Base-by-base conservation (phyloP, 1,140 invertebrate genomes). In the Asobara japonica region DNA sequence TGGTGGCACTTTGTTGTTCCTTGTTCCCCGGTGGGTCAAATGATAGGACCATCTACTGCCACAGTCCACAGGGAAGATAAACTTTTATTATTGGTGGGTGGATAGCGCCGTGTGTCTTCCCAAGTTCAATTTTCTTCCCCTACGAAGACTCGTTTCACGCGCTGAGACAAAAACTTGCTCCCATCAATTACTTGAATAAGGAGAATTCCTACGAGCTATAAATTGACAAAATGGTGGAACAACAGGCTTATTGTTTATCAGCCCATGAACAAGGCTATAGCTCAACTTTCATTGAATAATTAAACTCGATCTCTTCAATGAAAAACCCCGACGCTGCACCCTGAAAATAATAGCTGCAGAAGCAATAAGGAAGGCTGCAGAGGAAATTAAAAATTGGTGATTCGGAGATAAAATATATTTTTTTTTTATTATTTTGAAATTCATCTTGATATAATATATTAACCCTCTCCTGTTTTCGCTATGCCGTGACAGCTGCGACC, bases 51-150 rank as follows among this genome's bases (percentile, higher is more conserved):
- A 56, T 56, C 51, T 56, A 56, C 51, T 56, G 51, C 51, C 51
- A 27, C 18, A 56, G 51, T 56, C 51, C 51, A 18, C 51, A 25
- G 51, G 51, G 51, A 56, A 56, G 51, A 56, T 56, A 56, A 56
- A 56, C 51, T 56, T 56, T 56, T 56, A 56, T 56, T 56, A 56
- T 56, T 56, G 51, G 51, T 56, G 51, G 51, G 51, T 7, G 51
- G 22, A 56, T 56, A 56, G 51, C 20, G 8, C 51, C 22, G 51
- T 56, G 51, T 56, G 51, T 56, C 51, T 56, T 56, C 51, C 51
- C 18, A 56, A 56, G 51, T 56, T 56, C 51, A 56, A 56, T 56
- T 56, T 56, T 56, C 51, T 56, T 27, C 22, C 18, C 20, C n/a
- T 56, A 25, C 51, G 6, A 56, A 18, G 51, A 56, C 51, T 56